A percentile compares a stretch with the other conserved stretches of the same genome.
phyloP scores from a whole-genome alignment of 92 coral and sea anemone genomes.

The Meandrina meandrites region DNA sequence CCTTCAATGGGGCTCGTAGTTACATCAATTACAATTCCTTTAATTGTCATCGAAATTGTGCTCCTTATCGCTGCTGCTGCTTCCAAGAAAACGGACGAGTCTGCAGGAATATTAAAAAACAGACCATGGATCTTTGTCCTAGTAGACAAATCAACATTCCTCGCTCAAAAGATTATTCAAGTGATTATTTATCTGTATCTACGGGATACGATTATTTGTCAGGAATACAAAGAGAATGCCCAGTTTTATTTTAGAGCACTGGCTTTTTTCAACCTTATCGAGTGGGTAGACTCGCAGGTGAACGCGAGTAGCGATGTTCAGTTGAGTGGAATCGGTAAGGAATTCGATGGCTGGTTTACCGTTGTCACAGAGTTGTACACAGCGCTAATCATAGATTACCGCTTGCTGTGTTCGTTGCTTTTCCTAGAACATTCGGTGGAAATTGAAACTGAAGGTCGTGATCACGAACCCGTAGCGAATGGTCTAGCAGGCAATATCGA shows the following conservation, averaged over 20 bases:
- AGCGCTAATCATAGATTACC: slow-evolving; percentile 68
- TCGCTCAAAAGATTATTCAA: slow-evolving; percentile 47
- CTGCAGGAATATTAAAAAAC: neutral
- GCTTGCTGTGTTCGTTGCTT: slow-evolving; percentile 56
- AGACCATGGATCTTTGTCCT: neutral
- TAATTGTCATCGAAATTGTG: slow-evolving; percentile 36
- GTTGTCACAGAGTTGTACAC: slow-evolving; percentile 40
- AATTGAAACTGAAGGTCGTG: neutral
- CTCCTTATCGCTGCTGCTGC: slow-evolving; percentile 3
- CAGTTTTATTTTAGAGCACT: slow-evolving; percentile 42
- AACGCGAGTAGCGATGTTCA: slow-evolving; percentile 48
- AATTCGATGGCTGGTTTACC: slow-evolving; percentile 25
- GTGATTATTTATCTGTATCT: slow-evolving; percentile 35
- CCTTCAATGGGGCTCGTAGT: slow-evolving; percentile 58
- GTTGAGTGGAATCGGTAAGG: slow-evolving; percentile 25
- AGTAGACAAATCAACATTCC: slow-evolving; percentile 20
- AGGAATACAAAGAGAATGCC: slow-evolving; percentile 24
- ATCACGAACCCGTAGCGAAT: neutral
- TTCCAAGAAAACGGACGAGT: neutral
- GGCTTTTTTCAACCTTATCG: slow-evolving; percentile 67
- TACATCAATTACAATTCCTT: slow-evolving; percentile 35
- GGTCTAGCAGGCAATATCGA: neutral
- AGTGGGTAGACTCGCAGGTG: slow-evolving; percentile 72
- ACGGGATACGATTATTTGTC: neutral
- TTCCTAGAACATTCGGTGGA: slow-evolving; percentile 68